Evolutionary conservation across 1,140 invertebrate species (phyloP), one percentile per base, ranked within the genome.

Genomic region (Rhyacophila brunnea): DNA sequence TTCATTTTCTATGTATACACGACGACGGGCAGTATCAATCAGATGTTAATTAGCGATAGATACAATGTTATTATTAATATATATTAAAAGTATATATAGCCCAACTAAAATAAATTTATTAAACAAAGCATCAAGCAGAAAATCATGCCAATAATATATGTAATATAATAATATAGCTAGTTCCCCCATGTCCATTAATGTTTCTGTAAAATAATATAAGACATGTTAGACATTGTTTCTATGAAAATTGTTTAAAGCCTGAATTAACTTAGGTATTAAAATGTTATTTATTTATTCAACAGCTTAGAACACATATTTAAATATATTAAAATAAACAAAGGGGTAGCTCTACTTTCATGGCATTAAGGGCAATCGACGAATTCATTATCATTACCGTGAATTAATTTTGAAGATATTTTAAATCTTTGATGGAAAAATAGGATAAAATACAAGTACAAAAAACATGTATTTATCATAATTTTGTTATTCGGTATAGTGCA

Each of bases 171-270:
- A 40, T 28, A 54, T 54, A 15, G 43, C 43, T 53, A 53, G 36
- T 23, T 34, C 34, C 47, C 55, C 28, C 38, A 44, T 38, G 46
- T 58, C 55, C 55, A 58, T 51, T 36, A 57, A 48, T 23, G n/a
- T 55, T 43, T 46, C 55, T 58, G 55, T 36, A 58, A 58, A 58
- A 50, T 50, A 28, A 57, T n/a, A n/a, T n/a, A 55, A 57, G 46
- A 57, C 54, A 57, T 49, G 54, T 57, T 57, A 57, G 54, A 57
- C 54, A 57, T 23, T 40, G 15, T 15, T 55, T 48, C 44, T 57
- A 35, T 57, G 35, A 34, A 36, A 52, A 20, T 6, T 34, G 48
- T 13, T 28, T 20, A 32, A 54, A 40, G 19, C 38, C 51, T 17
- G 13, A 23, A 44, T 28, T 28, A 28, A 28, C 19, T 54, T 47